A percentile compares a stretch with the other conserved stretches of the same genome.
These are phyloP conservation scores for Dicrurus megarhynchus DNA, from an alignment of 2,113 vertebrate genomes.

Conservation along the genomic window DNA sequence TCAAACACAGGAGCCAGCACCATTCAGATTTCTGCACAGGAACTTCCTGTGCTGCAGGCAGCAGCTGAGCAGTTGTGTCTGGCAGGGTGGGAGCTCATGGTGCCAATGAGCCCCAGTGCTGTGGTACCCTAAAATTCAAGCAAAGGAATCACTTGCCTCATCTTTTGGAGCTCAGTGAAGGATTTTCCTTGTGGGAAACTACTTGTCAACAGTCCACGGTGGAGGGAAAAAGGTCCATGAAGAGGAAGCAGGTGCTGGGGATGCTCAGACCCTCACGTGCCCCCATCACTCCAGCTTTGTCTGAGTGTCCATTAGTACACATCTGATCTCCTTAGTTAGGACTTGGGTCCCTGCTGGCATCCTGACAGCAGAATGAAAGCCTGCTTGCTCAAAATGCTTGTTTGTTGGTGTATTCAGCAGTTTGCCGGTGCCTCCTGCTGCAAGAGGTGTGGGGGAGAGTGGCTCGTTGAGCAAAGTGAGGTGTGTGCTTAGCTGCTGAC, in stretches of 20 bases:
- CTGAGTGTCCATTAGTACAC: rapidly evolving
- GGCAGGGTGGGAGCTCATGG: background rate
- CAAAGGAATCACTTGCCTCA: background rate
- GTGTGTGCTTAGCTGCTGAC: background rate
- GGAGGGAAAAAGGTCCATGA: background rate
- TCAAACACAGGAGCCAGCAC: background rate
- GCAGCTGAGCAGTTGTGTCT: background rate
- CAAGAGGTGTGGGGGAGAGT: background rate
- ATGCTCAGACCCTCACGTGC: background rate
- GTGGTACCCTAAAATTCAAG: background rate
- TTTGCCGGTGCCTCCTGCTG: background rate
- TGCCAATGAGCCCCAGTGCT: rapidly evolving
- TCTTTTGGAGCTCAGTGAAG: background rate
- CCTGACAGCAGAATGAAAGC: background rate
- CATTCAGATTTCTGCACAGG: background rate
- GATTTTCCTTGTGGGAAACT: background rate
- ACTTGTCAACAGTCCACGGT: background rate
- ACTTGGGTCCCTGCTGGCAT: background rate
- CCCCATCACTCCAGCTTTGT: background rate
- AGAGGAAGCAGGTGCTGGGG: background rate
- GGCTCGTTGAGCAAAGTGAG: background rate
- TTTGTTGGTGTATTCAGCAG: background rate
- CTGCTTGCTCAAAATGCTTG: background rate
- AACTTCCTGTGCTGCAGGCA: background rate
- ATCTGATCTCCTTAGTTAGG: background rate